Evolutionary conservation across 2,888 invertebrate genomes (phyloP).

Genomic region (Mesorhabditis sp.): DNA sequence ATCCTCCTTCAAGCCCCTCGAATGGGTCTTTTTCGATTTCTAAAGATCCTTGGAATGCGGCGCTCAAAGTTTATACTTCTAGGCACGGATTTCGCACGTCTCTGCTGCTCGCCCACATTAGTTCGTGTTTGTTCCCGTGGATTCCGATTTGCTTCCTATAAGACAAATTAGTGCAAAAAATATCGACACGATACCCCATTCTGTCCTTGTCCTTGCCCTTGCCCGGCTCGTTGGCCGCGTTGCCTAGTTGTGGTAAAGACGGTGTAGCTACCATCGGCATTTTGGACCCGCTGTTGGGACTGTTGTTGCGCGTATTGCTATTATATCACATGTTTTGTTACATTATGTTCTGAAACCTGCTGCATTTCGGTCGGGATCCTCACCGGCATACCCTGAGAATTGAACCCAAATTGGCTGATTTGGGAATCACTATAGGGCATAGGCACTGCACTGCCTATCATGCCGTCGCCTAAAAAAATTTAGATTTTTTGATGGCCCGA

Average conservation of each 20-base stretch:
- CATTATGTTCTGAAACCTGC: not conserved
- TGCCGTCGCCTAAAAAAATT: not conserved
- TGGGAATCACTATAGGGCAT: slow-evolving; percentile 11
- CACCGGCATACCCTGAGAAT: slow-evolving; percentile 23
- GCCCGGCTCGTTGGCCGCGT: not conserved
- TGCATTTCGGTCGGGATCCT: slow-evolving; percentile 7
- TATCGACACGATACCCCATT: not conserved
- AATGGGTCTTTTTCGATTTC: slow-evolving; percentile 38
- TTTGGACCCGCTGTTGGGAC: not conserved
- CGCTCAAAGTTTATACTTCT: not conserved
- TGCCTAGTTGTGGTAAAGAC: slow-evolving; percentile 1
- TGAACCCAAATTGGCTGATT: slow-evolving; percentile 16
- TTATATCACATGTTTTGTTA: not conserved
- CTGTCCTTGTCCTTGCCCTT: not conserved
- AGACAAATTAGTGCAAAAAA: not conserved
- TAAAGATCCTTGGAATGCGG: no score
- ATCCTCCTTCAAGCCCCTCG: slow-evolving; percentile 39
- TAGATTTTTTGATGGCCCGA: not conserved
- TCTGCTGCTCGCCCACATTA: not conserved
- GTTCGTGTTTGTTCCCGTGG: not conserved
- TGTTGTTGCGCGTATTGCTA: not conserved
- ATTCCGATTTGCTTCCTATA: not conserved
- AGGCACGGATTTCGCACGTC: not conserved
- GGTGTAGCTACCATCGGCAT: slow-evolving; percentile 3
- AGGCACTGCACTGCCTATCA: not conserved